Conservation (phyloP, 92 coral and sea anemone species). For the Bergia sp. region DNA sequence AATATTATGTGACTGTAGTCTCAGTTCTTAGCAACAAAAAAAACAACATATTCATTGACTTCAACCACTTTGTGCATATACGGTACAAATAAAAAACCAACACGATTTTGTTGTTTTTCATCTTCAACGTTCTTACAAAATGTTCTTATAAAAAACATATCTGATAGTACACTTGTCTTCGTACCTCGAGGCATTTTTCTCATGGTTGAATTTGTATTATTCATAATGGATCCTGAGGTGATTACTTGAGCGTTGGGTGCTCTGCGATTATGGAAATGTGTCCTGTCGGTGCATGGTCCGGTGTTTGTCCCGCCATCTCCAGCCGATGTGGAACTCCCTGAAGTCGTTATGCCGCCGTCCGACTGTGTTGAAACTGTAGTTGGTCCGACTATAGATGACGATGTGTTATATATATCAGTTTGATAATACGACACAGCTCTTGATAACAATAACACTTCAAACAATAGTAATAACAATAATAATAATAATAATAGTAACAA, state of each 20-base stretch:
- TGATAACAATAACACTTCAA: too few species aligned
- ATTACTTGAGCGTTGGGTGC: conserved; percentile 24
- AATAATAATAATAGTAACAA: too few species aligned
- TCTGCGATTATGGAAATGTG: conserved; percentile 19
- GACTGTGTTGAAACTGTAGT: conserved; percentile 13
- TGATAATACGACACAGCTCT: background rate
- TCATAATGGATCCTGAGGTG: conserved; percentile 26
- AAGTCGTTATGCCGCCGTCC: background rate
- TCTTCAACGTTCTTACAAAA: too few species aligned
- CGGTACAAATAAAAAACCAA: too few species aligned
- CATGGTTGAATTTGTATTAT: conserved; percentile 26
- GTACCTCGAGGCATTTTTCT: conserved; percentile 36
- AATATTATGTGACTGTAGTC: too few species aligned
- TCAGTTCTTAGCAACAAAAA: too few species aligned
- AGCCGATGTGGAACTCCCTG: background rate
- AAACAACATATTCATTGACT: too few species aligned
- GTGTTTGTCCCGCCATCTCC: background rate
- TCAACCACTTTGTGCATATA: too few species aligned
- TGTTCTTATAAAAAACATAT: too few species aligned
- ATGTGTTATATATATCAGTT: too few species aligned
- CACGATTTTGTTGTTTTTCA: background rate
- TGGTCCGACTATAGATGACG: conserved; percentile 14
- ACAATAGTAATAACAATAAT: too few species aligned
- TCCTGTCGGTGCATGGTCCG: background rate
- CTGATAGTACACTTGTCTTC: background rate